phyloP scores from a whole-genome alignment of 1,140 invertebrate species.

The Halesus radiatus region DNA sequence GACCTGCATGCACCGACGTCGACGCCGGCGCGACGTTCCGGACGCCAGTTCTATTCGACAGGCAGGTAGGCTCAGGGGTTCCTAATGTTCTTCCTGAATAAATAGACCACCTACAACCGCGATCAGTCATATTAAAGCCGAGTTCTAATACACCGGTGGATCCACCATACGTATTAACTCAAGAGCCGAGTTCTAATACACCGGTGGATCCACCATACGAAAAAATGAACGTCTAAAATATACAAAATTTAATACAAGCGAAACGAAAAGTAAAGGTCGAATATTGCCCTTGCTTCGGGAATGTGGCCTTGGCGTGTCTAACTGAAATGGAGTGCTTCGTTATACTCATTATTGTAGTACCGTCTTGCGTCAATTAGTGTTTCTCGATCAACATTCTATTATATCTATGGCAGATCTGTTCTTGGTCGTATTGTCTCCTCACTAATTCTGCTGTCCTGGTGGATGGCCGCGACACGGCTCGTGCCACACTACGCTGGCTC shows the following conservation, averaged over 20 bases:
- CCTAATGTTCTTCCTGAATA: too few species aligned
- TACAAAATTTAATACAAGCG: slow-evolving; percentile 1
- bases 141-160: not conserved
- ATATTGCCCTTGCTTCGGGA: slow-evolving; percentile 25
- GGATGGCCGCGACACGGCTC: too few species aligned
- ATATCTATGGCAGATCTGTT: too few species aligned
- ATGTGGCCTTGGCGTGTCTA: slow-evolving; percentile 22
- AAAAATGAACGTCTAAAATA: slow-evolving; percentile 3
- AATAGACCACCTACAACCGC: not conserved
- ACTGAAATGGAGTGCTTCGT: not conserved
- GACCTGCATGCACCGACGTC: too few species aligned
- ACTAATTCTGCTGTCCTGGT: too few species aligned
- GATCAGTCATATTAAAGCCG: not conserved
- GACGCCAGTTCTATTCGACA: too few species aligned
- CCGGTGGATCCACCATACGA: not conserved
- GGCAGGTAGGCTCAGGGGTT: too few species aligned
- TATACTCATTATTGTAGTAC: not conserved
- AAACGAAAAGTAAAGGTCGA: slow-evolving; percentile 38
- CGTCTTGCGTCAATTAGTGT: not conserved
- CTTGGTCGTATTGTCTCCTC: too few species aligned
- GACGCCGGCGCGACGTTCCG: too few species aligned
- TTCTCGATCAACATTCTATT: not conserved
- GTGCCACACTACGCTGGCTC: too few species aligned
- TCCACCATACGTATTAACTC: not conserved
- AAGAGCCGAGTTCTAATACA: not conserved